Conservation (phyloP, 2,797 vertebrate species). For the Vespertilio murinus region DNA sequence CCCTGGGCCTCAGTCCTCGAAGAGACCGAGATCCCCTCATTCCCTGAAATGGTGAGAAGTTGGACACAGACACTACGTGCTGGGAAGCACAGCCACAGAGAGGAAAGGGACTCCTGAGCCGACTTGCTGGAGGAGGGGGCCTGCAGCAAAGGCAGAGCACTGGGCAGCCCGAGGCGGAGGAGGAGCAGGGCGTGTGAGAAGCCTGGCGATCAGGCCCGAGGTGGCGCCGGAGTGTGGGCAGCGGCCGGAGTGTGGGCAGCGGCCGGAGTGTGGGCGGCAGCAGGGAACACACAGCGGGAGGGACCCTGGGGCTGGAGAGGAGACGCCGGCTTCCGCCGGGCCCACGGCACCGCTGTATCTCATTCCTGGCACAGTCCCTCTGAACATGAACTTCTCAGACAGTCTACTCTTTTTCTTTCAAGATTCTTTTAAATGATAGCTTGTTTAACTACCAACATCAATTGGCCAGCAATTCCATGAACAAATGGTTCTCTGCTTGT, state of each 20-base stretch:
- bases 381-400: not conserved
- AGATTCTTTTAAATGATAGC: slow-evolving; percentile 47
- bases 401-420: slow-evolving; percentile 20
- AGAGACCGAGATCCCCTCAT: too few relatives aligned
- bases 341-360: not conserved
- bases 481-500: slow-evolving; percentile 63
- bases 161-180: not conserved
- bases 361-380: not conserved
- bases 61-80: not conserved
- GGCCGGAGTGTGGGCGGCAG: not conserved
- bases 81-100: not conserved
- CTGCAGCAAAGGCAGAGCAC: not conserved
- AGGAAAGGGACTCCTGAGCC: not conserved
- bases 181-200: not conserved
- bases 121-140: not conserved
- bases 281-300: accelerated
- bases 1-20: accelerated
- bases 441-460: slow-evolving; percentile 71
- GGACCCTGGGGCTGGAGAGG: not conserved
- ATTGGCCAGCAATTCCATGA: slow-evolving; percentile 60
- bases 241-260: accelerated
- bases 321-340: too few relatives aligned
- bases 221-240: not conserved
- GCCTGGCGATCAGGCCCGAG: not conserved
- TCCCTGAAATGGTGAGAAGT: too few relatives aligned